These are phyloP conservation scores for Atta cephalotes DNA, from an alignment of 1,140 invertebrate genomes.

Conservation along the genomic window DNA sequence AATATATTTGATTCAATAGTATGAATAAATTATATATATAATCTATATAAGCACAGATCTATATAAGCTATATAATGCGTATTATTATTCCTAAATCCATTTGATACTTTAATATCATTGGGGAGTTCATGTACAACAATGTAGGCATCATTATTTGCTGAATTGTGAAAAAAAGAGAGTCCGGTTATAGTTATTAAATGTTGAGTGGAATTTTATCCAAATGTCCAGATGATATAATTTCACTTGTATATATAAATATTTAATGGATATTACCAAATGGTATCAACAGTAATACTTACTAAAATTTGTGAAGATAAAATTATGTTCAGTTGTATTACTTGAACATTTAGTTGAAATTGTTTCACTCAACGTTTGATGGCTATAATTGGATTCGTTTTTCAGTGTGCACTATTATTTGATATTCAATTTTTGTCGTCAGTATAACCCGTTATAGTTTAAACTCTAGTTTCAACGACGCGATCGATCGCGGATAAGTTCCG, in stretches of 20 bases:
- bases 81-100: neutral
- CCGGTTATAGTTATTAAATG: too few relatives aligned
- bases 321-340: too few relatives aligned
- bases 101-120: neutral
- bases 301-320: too few relatives aligned
- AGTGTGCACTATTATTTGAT: neutral
- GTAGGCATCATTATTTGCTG: neutral
- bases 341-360: too few relatives aligned
- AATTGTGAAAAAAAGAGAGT: too few relatives aligned
- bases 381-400: too few relatives aligned
- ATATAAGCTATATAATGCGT: neutral
- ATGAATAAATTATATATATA: neutral
- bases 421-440: conserved; percentile 51
- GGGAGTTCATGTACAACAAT: neutral
- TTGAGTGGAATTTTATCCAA: too few relatives aligned
- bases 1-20: neutral
- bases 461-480: conserved; percentile 51
- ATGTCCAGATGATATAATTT: too few relatives aligned
- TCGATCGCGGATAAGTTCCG: conserved; percentile 61
- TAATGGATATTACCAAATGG: too few relatives aligned
- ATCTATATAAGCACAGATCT: neutral
- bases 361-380: too few relatives aligned
- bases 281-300: too few relatives aligned
- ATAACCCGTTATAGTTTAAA: conserved; percentile 21
- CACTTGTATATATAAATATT: too few relatives aligned